These are phyloP conservation scores for Prosopocoilus inquinatus DNA, from an alignment of 2,888 invertebrate species.

Conservation along the genomic window DNA sequence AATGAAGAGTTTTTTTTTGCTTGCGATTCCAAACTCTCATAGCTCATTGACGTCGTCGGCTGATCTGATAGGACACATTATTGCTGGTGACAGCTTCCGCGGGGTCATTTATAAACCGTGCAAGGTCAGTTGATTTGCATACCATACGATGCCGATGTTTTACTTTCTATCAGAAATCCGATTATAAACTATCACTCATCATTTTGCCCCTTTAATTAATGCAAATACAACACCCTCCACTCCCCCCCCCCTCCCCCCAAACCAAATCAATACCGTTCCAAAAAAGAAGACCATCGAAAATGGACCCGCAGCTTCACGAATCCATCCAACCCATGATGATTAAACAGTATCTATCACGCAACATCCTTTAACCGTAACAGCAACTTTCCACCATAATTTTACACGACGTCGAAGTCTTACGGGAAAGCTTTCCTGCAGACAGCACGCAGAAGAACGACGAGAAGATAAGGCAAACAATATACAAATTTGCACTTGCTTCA, in stretches of 20 bases:
- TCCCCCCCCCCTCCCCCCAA: neutral
- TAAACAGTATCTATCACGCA: too few species aligned
- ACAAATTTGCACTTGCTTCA: too few species aligned
- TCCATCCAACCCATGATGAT: too few species aligned
- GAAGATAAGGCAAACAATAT: too few species aligned
- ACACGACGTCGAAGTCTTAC: too few species aligned
- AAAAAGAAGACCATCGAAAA: neutral
- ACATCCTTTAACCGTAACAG: too few species aligned
- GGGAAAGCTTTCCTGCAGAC: too few species aligned
- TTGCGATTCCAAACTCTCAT: slow-evolving; percentile 45
- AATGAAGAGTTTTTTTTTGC: slow-evolving; percentile 50
- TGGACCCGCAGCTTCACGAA: too few species aligned
- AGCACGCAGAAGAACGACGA: too few species aligned
- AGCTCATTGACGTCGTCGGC: slow-evolving; percentile 47
- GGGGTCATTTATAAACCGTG: slow-evolving; percentile 48
- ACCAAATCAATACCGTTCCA: neutral
- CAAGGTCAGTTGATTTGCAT: slow-evolving; percentile 52
- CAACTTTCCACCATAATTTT: too few species aligned
- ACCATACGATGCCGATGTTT: slow-evolving; percentile 18
- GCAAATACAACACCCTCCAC: neutral
- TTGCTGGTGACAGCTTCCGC: slow-evolving; percentile 50
- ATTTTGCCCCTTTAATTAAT: neutral
- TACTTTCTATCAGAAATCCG: neutral
- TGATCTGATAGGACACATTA: slow-evolving; percentile 49
- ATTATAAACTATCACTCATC: neutral